Base-by-base conservation (phyloP, 2,888 invertebrate species). In the Chrysolina haemoptera region DNA sequence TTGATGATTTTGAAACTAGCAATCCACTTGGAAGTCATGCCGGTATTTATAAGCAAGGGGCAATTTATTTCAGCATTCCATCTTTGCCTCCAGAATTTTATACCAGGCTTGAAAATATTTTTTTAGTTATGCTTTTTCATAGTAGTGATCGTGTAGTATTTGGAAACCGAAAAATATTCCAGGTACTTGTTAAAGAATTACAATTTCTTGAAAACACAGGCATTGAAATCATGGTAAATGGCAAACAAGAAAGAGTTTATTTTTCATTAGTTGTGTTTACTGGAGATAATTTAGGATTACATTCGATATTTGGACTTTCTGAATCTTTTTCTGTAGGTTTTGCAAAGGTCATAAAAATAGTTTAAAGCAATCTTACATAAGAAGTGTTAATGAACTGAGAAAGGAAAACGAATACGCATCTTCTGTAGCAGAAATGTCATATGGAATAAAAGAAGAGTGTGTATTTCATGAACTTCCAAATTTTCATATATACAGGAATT, bases 221-320 rank as follows among this genome's bases (percentile, higher is more conserved):
- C 81, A 75, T 69, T 82, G 35, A 77, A 71, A 35, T 35, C 35
- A 71, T 35, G 35, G 74, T 72, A 84, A n/a, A 80, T 80, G 73
- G 71, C 66, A 65, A 83, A 80, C 63, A 77, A 80, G 53, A 43
- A 41, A n/a, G 75, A 83, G 46, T 68, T 73, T 53, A 64, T 64
- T 71, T 72, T 43, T 66, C 69, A 16, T n/a, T 81, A 22, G 62
- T 78, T 50, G 63, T 70, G 55, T 78, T 84, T n/a, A 71, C 78
- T 62, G 84, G 84, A 10, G 84, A 84, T 71, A 84, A 84, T 67
- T 76, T 82, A 68, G 84, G 83, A 3, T 41, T 82, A 12, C 79
- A 84, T 68, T 73, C 75, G 12, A 74, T 83, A 59, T 77, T 81
- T 40, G 83, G 84, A 8, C 78, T 77, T 43, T 69, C 73, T 27